phyloP scores from a whole-genome alignment of 2,113 vertebrate species.

The Corydoras sp. region DNA sequence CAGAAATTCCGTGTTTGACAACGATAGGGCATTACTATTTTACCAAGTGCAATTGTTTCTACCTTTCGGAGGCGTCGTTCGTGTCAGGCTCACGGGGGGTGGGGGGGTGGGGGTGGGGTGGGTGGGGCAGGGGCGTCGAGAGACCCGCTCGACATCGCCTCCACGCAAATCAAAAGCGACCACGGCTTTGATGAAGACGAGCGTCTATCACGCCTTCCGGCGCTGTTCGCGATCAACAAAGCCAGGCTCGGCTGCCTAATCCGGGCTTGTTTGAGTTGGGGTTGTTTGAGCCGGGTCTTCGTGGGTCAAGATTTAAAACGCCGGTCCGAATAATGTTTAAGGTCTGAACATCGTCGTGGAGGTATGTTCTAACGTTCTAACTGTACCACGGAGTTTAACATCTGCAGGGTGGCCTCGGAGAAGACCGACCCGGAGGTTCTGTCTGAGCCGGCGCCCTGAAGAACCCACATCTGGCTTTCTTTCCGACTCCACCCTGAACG shows the following conservation, averaged over 20 bases:
- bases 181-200: slow-evolving; percentile 28
- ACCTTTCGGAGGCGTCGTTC: slow-evolving; percentile 50
- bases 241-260: neutral
- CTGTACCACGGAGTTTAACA: too few relatives aligned
- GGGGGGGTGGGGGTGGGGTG: too few relatives aligned
- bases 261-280: too few relatives aligned
- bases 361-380: too few relatives aligned
- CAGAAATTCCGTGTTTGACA: slow-evolving; percentile 69
- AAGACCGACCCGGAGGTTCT: slow-evolving; percentile 12
- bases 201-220: too few relatives aligned
- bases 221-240: neutral
- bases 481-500: slow-evolving; percentile 17
- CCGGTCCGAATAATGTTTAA: too few relatives aligned
- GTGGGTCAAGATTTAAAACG: too few relatives aligned
- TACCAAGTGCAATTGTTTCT: slow-evolving; percentile 61
- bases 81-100: slow-evolving; percentile 30
- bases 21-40: slow-evolving; percentile 69
- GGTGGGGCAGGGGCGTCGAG: too few relatives aligned
- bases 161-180: slow-evolving; percentile 42
- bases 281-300: too few relatives aligned
- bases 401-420: neutral
- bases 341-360: too few relatives aligned
- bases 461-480: slow-evolving; percentile 21
- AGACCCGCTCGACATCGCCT: too few relatives aligned
- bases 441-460: slow-evolving; percentile 1